Base-by-base conservation (phyloP, 2,888 invertebrate species). In the Tipula confusa region DNA sequence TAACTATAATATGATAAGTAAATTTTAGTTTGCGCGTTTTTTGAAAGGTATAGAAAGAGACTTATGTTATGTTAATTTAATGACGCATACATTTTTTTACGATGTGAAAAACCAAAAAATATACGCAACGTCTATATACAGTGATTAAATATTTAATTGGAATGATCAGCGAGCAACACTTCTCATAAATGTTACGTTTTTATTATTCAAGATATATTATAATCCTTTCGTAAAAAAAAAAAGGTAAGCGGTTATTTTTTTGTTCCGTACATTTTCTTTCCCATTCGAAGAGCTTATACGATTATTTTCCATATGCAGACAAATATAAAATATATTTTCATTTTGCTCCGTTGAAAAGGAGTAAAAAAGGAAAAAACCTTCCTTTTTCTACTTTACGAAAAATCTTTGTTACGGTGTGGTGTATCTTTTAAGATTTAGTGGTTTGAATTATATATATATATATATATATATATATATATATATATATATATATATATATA, bases 251-350 rank as follows among this genome's bases (percentile, higher is more conserved):
- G 11, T 64, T 64, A 9, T 24, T 18, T 24, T 18, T 64, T 9
- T 64, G n/a, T 64, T 64, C 6, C 13, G 13, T 24, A 64, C 64
- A 4, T 24, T 64, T 64, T 2, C 64, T 64, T 24, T 64, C 24
- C 64, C 64, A 64, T 64, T 64, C 24, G 64, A n/a, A 24, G 64
- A 64, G 64, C 18, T 64, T 64, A 64, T 24, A 24, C 64, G 64
- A 64, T 64, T 64, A 64, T 64, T 64, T 64, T 64, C 64, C 64
- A 64, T 64, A 64, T 64, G 64, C 64, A 24, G 24, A 24, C 64
- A 64, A 64, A 64, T 64, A 64, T 64, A 64, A 18, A 13, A 38
- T 38, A 38, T 48, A 24, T 24, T 64, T 64, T 64, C 6, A 3
- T n/a, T 43, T 43, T n/a, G n/a, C 43, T n/a, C 24, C 24, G 64